phyloP scores from a whole-genome alignment of 1,140 invertebrate species.

The Tetragonula clypearis region DNA sequence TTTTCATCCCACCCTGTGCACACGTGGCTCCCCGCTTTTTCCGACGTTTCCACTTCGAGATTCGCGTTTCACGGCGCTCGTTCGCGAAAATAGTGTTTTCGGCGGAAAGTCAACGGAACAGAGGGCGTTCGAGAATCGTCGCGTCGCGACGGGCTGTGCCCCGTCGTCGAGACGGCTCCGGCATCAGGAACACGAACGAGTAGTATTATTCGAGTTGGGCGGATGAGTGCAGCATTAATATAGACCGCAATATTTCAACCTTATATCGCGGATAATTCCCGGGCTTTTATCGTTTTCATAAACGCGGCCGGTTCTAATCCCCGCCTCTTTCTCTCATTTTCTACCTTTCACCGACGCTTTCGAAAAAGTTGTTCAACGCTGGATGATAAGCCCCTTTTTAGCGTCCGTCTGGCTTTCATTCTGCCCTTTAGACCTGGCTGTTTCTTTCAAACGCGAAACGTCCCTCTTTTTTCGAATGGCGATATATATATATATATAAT shows the following conservation, averaged over 20 bases:
- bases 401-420: background rate
- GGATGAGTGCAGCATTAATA: slow-evolving; percentile 20
- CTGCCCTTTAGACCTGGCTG: background rate
- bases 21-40: background rate
- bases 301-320: slow-evolving; percentile 1
- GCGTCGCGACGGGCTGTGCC: background rate
- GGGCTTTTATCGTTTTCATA: slow-evolving; percentile 20
- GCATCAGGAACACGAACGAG: background rate
- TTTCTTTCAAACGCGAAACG: background rate
- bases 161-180: background rate
- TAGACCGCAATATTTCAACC: slow-evolving; percentile 17
- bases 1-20: background rate
- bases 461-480: background rate
- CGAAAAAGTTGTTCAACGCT: background rate
- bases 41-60: no score
- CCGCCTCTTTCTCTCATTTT: background rate
- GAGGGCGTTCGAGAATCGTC: background rate
- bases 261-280: slow-evolving; percentile 1
- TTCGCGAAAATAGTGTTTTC: background rate
- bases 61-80: background rate
- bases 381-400: background rate
- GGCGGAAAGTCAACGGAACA: background rate
- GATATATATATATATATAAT: background rate
- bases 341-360: background rate
- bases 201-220: slow-evolving; percentile 7